phyloP scores from a whole-genome alignment of 2,888 invertebrate species.

The Hoplodrina blanda region DNA sequence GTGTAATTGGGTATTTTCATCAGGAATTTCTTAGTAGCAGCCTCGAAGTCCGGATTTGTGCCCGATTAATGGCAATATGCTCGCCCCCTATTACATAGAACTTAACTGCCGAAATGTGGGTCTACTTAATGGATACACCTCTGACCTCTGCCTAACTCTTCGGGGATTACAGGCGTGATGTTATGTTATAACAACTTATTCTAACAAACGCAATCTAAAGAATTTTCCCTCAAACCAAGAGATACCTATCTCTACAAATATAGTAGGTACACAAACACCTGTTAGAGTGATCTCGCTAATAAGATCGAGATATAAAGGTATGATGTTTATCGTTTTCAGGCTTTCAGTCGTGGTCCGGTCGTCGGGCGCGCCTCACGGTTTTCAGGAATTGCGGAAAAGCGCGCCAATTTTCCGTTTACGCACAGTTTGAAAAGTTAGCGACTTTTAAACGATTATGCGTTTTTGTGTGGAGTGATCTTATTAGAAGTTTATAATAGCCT shows the following conservation, averaged over 20 bases:
- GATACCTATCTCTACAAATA: constrained; percentile 13
- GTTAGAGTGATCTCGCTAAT: constrained; percentile 54
- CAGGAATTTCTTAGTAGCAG: no score
- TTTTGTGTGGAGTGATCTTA: constrained; percentile 21
- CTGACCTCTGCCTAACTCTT: no score
- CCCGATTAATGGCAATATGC: no score
- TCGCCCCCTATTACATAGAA: no score
- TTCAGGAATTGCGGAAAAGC: constrained; percentile 61
- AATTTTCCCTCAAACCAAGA: constrained; percentile 8
- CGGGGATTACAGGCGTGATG: no score
- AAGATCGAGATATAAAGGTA: constrained; percentile 47
- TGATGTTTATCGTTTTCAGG: constrained; percentile 72
- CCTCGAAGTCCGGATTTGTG: no score
- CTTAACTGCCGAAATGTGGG: no score
- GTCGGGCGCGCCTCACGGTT: constrained; percentile 74
- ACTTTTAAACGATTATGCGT: no score
- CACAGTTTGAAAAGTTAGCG: constrained; percentile 26
- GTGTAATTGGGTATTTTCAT: no score
- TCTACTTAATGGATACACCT: no score
- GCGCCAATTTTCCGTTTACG: constrained; percentile 61
- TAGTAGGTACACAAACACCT: constrained; percentile 30
- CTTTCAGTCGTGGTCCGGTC: constrained; percentile 73
- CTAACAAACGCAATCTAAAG: not conserved
- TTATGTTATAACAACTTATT: not conserved
- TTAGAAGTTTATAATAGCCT: not conserved